A percentile compares a stretch with the other conserved stretches of the same genome.
phyloP scores from a whole-genome alignment of 2,113 vertebrate genomes.

The Labeo rohita region DNA sequence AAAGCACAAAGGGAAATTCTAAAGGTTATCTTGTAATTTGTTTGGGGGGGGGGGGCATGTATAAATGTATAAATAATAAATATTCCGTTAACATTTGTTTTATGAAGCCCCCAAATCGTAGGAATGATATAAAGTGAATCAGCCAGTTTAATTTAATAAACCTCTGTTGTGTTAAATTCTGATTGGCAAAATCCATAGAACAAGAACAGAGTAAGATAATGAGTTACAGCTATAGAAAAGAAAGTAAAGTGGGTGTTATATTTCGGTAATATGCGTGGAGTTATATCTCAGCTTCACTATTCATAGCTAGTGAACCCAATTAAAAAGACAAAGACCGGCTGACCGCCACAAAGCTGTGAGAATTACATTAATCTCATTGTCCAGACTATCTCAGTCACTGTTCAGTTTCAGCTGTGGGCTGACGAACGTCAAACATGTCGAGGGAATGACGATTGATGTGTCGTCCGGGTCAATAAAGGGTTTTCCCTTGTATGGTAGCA shows the following conservation, averaged over 20 bases:
- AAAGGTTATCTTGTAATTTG: slow-evolving; percentile 43
- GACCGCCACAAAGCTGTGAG: neutral
- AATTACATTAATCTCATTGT: slow-evolving; percentile 12
- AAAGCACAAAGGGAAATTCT: slow-evolving; percentile 18
- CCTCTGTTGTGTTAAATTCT: neutral
- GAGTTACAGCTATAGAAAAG: slow-evolving; percentile 7
- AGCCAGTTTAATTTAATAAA: neutral
- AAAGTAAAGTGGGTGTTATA: slow-evolving; percentile 8
- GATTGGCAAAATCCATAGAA: neutral
- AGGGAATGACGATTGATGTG: neutral
- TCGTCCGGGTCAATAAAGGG: neutral
- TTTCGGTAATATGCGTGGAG: slow-evolving; percentile 10
- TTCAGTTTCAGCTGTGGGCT: neutral
- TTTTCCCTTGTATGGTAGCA: neutral
- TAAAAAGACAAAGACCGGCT: slow-evolving; percentile 17
- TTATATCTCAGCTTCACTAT: slow-evolving; percentile 5
- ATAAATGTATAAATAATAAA: neutral
- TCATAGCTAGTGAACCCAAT: slow-evolving; percentile 27
- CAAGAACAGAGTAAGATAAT: neutral
- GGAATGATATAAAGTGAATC: neutral
- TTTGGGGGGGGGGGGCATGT: neutral
- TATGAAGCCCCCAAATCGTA: neutral
- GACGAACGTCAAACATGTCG: neutral
- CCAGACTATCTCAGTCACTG: neutral
- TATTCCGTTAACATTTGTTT: neutral